phyloP scores from a whole-genome alignment of 1,140 invertebrate genomes.

The Papilio polytes region DNA sequence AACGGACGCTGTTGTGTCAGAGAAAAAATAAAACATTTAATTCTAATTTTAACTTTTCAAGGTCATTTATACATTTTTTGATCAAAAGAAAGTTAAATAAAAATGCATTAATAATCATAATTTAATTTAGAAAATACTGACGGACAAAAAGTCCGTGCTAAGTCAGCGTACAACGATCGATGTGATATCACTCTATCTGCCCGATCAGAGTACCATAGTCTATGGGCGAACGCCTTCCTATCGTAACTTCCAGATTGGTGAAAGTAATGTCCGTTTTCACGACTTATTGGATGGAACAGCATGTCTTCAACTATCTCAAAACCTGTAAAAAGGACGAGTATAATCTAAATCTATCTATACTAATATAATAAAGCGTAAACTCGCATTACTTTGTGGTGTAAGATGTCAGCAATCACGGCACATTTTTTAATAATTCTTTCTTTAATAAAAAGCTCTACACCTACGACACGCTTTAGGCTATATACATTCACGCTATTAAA shows the following conservation, averaged over 20 bases:
- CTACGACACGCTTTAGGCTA: too few relatives aligned
- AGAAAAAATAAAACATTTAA: too few relatives aligned
- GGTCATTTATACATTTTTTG: too few relatives aligned
- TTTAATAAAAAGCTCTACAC: too few relatives aligned
- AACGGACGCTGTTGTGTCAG: too few relatives aligned
- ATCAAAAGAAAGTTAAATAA: not conserved
- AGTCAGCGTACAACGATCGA: not conserved
- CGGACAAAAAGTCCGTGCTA: constrained; percentile 14
- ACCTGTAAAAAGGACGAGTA: not conserved
- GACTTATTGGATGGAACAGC: constrained; percentile 3
- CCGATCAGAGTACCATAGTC: not conserved
- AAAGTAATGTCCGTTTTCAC: not conserved
- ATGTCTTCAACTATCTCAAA: not conserved
- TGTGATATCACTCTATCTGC: not conserved
- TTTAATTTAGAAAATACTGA: constrained; percentile 21
- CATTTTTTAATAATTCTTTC: too few relatives aligned
- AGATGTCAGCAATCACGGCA: too few relatives aligned
- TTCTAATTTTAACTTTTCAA: too few relatives aligned
- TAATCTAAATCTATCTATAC: too few relatives aligned
- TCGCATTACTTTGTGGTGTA: too few relatives aligned
- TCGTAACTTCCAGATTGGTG: not conserved
- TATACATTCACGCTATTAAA: too few relatives aligned
- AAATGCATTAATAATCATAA: constrained; percentile 28
- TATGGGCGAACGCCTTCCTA: not conserved
- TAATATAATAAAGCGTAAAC: too few relatives aligned